A percentile compares a stretch with the other conserved stretches of the same genome.
phyloP scores from a whole-genome alignment of 2,888 invertebrate species.

The Ophion ventricosus region DNA sequence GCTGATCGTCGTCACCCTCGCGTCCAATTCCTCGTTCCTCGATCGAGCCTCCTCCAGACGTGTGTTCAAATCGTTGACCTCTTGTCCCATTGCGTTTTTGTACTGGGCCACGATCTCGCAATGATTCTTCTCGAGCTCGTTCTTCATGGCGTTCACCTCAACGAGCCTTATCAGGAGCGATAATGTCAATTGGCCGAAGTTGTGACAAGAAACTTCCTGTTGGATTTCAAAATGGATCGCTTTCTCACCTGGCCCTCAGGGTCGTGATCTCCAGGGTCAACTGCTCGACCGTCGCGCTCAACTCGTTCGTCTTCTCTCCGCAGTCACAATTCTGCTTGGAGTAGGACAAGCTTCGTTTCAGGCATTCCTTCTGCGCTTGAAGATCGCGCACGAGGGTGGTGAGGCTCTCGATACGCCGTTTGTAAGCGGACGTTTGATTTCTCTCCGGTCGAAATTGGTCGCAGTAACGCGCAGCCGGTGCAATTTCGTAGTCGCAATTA shows the following conservation, averaged over 20 bases:
- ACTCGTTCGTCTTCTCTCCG: constrained; percentile 45
- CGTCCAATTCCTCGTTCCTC: constrained; percentile 69
- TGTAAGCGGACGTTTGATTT: constrained; percentile 57
- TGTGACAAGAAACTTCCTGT: neutral
- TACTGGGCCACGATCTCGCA: constrained; percentile 71
- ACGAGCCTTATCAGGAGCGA: constrained; percentile 66
- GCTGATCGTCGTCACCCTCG: constrained; percentile 69
- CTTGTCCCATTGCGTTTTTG: constrained; percentile 68
- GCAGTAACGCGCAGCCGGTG: constrained; percentile 33
- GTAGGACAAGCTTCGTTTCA: constrained; percentile 65
- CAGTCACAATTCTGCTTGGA: constrained; percentile 48
- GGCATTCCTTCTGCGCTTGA: constrained; percentile 70
- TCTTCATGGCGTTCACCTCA: constrained; percentile 71
- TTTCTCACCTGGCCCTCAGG: constrained; percentile 55
- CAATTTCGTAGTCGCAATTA: constrained; percentile 48
- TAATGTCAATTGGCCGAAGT: neutral
- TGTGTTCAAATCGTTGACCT: constrained; percentile 69
- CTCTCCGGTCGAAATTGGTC: constrained; percentile 52
- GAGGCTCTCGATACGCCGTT: constrained; percentile 67
- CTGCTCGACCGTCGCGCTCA: constrained; percentile 48
- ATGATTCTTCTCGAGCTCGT: constrained; percentile 69
- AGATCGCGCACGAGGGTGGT: constrained; percentile 68
- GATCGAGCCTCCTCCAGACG: constrained; percentile 68
- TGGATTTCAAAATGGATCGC: neutral
- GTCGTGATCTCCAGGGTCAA: constrained; percentile 55